Conservation (phyloP, 35 echinoderm and acorn worm genomes). For the Heliocidaris erythrogramma region DNA sequence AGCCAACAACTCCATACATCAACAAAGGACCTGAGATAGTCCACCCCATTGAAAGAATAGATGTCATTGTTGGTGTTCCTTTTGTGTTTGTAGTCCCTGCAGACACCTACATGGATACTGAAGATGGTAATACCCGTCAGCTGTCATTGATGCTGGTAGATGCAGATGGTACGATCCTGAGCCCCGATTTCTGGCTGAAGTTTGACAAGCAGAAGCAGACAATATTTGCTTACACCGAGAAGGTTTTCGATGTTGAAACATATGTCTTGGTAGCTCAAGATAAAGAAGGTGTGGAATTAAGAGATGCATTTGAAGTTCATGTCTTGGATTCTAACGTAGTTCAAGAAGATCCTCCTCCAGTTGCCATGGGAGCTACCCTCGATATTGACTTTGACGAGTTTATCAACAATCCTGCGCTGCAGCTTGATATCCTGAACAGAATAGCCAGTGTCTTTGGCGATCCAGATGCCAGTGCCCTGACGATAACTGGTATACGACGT, state of each 20-base stretch:
- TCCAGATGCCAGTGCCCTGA: constrained; percentile 80
- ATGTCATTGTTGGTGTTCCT: not conserved
- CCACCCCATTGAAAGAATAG: constrained; percentile 5
- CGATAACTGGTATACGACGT: constrained; percentile 73
- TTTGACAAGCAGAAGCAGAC: constrained; percentile 77
- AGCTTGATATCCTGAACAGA: constrained; percentile 80
- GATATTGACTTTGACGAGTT: constrained; percentile 95
- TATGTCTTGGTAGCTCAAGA: constrained; percentile 80
- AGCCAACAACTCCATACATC: constrained; percentile 32
- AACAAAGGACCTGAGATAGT: constrained; percentile 21
- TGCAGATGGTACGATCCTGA: constrained; percentile 45
- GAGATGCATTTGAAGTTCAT: constrained; percentile 70
- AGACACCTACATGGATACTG: constrained; percentile 79
- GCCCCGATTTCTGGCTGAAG: constrained; percentile 64
- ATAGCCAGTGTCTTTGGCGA: constrained; percentile 88
- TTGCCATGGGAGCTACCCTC: constrained; percentile 79
- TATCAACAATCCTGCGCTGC: constrained; percentile 66
- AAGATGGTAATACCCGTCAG: constrained; percentile 80
- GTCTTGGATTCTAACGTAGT: constrained; percentile 56
- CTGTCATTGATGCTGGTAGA: constrained; percentile 50
- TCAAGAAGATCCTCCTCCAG: constrained; percentile 58
- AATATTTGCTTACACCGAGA: constrained; percentile 54
- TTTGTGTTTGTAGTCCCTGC: constrained; percentile 67
- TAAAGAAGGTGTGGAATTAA: constrained; percentile 45
- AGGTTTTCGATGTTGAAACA: not conserved